Evolutionary conservation across 2,113 vertebrate species (phyloP).

Genomic region (Malurus alboscapulatus): DNA sequence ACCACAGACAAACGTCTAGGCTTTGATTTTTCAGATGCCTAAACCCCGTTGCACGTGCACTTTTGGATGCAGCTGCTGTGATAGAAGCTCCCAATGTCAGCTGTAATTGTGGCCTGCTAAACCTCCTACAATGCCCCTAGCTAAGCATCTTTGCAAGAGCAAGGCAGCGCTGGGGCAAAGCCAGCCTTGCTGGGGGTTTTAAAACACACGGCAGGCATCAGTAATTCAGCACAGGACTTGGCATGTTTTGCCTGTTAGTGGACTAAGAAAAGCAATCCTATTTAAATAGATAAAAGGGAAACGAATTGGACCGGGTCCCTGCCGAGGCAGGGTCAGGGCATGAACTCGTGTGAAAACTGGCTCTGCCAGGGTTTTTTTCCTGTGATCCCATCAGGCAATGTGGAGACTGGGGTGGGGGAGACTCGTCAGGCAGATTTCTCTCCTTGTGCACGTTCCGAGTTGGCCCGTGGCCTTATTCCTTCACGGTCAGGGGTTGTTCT

Average conservation of each 20-base stretch:
- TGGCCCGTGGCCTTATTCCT: neutral
- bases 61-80: neutral
- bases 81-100: neutral
- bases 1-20: neutral
- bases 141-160: neutral
- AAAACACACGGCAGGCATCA: neutral
- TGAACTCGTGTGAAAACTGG: conserved; percentile 21
- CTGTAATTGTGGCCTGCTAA: neutral
- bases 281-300: conserved; percentile 4
- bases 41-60: neutral
- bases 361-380: conserved; percentile 37
- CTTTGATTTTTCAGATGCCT: neutral
- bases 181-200: neutral
- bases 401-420: neutral
- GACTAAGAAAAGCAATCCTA: neutral
- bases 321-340: conserved; percentile 1
- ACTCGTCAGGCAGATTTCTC: neutral
- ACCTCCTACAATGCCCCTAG: neutral
- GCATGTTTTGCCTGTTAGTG: neutral
- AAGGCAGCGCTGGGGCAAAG: neutral
- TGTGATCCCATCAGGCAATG: neutral
- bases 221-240: neutral
- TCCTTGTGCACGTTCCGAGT: neutral
- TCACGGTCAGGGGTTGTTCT: neutral
- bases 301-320: neutral